These are phyloP conservation scores for Miltochrista miniata DNA, from an alignment of 2,888 invertebrate genomes.

Conservation along the genomic window DNA sequence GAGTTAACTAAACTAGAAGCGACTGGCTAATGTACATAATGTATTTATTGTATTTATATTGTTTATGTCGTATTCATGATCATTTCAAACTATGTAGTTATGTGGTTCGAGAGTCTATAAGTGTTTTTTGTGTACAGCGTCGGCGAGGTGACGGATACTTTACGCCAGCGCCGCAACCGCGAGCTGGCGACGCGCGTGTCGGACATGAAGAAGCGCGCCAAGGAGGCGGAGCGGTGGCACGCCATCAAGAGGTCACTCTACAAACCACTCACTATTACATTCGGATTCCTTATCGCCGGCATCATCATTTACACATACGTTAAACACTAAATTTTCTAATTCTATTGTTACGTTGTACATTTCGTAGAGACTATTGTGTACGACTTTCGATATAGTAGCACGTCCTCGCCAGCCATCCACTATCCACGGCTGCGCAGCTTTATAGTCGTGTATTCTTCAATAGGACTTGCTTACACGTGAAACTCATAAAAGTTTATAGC, in stretches of 20 bases:
- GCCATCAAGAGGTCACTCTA: slow-evolving; percentile 91
- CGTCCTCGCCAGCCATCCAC: too few relatives aligned
- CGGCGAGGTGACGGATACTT: slow-evolving; percentile 36
- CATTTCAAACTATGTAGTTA: not conserved
- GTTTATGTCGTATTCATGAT: not conserved
- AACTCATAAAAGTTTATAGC: too few relatives aligned
- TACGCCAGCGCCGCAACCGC: slow-evolving; percentile 56
- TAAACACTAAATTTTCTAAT: slow-evolving; percentile 65
- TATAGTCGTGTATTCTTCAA: too few relatives aligned
- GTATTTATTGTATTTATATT: not conserved
- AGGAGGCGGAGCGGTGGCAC: slow-evolving; percentile 88
- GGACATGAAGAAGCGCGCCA: slow-evolving; percentile 86
- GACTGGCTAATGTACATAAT: not conserved
- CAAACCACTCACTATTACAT: slow-evolving; percentile 88
- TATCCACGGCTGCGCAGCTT: too few relatives aligned
- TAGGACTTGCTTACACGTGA: too few relatives aligned
- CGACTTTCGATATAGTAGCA: too few relatives aligned
- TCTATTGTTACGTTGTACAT: not conserved
- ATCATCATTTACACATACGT: slow-evolving; percentile 85
- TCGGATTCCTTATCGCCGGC: slow-evolving; percentile 87
- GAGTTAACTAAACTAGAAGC: not conserved
- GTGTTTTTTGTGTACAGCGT: slow-evolving; percentile 16
- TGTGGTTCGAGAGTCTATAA: not conserved
- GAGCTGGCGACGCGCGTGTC: slow-evolving; percentile 64
- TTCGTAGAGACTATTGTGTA: slow-evolving; percentile 6